These are phyloP conservation scores for Numida meleagris DNA, from an alignment of 2,113 vertebrate genomes.

Conservation along the genomic window DNA sequence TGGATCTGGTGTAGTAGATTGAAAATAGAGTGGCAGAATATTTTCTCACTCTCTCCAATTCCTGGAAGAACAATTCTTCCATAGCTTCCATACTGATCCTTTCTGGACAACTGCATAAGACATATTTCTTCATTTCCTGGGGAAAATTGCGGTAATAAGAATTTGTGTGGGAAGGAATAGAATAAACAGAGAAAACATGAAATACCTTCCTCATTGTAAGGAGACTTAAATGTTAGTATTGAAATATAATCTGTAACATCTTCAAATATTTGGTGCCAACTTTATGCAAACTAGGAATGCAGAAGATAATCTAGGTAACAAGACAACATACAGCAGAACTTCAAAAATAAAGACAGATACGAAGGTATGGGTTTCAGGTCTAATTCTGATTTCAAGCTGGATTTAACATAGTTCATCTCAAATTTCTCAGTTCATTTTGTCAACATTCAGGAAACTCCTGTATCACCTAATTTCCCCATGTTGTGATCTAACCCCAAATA, in stretches of 20 bases:
- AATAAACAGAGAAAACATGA: not conserved
- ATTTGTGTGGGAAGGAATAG: not conserved
- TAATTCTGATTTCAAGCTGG: not conserved
- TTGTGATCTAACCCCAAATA: not conserved
- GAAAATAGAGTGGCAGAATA: not conserved
- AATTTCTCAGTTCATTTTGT: not conserved
- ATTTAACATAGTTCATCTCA: not conserved
- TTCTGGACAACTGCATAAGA: not conserved
- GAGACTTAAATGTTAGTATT: not conserved
- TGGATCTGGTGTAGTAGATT: not conserved
- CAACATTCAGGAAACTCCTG: not conserved
- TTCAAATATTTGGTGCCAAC: not conserved
- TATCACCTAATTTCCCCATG: not conserved
- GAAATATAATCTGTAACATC: not conserved
- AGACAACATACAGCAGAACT: not conserved
- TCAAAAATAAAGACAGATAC: not conserved
- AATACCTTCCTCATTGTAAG: not conserved
- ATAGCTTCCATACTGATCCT: not conserved
- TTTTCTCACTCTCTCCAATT: not conserved
- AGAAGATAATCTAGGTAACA: not conserved
- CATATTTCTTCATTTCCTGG: not conserved
- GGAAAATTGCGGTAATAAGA: not conserved
- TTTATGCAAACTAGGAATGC: not conserved
- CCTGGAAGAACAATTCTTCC: not conserved
- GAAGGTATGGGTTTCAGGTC: not conserved